phyloP scores from a whole-genome alignment of 1,140 invertebrate genomes.

The Doryteuthis pealeii region DNA sequence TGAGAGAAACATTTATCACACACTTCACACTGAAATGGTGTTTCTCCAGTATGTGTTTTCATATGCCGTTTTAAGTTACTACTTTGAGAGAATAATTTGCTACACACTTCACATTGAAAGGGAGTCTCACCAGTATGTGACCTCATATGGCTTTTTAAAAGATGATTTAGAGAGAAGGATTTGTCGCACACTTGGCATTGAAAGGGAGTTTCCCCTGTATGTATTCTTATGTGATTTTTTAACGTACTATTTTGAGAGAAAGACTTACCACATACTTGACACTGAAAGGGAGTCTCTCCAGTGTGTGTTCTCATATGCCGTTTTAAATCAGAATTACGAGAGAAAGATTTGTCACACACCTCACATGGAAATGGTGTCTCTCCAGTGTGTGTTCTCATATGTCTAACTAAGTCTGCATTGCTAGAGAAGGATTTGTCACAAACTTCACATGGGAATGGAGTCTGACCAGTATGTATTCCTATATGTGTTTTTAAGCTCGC shows the following conservation, averaged over 20 bases:
- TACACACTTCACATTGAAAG: conserved; percentile 56
- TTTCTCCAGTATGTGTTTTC: conserved; percentile 8
- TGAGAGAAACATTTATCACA: conserved; percentile 8
- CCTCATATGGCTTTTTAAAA: conserved; percentile 43
- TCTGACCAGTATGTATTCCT: not conserved
- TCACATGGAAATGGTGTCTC: not conserved
- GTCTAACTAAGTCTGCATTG: not conserved
- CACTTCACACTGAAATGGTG: conserved; percentile 6
- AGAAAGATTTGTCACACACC: not conserved
- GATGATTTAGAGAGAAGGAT: conserved; percentile 20
- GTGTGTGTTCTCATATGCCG: conserved; percentile 4
- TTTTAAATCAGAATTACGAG: not conserved
- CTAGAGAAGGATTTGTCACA: not conserved
- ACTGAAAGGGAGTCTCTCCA: conserved; percentile 45
- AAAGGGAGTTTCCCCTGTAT: conserved; percentile 21
- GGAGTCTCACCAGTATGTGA: conserved; percentile 52
- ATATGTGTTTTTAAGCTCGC: not conserved
- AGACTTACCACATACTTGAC: conserved; percentile 43
- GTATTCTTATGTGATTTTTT: conserved; percentile 15
- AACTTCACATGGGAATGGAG: not conserved
- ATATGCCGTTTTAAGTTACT: not conserved
- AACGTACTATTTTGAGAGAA: conserved; percentile 19
- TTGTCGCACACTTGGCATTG: conserved; percentile 26
- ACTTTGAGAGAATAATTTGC: conserved; percentile 13
- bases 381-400: not conserved